These are phyloP conservation scores for Phenganax subtilis DNA, from an alignment of 92 coral and sea anemone species.

Conservation along the genomic window DNA sequence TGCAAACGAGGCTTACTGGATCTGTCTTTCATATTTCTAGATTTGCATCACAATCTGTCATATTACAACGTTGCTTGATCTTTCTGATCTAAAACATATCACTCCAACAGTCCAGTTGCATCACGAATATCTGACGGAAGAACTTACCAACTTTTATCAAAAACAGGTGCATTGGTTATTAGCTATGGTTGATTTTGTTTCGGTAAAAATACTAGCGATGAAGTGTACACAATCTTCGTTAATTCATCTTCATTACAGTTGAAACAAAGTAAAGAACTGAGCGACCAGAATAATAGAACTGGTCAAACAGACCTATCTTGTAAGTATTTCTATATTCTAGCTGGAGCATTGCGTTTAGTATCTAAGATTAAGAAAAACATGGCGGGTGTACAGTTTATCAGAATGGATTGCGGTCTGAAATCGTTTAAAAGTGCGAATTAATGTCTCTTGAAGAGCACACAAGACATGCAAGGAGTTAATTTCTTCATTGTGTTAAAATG, in stretches of 20 bases:
- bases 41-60: slow-evolving; percentile 63
- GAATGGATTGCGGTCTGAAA: no score
- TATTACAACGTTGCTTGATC: slow-evolving; percentile 54
- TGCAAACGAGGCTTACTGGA: not conserved
- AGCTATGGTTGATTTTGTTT: not conserved
- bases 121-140: slow-evolving; percentile 9
- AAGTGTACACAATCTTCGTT: not conserved
- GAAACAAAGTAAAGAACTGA: not conserved
- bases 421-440: no score
- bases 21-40: slow-evolving; percentile 14
- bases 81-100: slow-evolving; percentile 55
- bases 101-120: not conserved
- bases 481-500: no score
- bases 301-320: not conserved
- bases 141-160: slow-evolving; percentile 18
- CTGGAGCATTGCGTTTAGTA: no score
- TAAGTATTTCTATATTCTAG: not conserved
- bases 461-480: no score
- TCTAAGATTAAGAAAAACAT: no score
- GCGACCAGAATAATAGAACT: not conserved
- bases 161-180: slow-evolving; percentile 13
- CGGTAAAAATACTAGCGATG: no score
- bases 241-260: not conserved
- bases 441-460: no score
- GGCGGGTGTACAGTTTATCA: no score